Evolutionary conservation across 2,797 vertebrate genomes (phyloP), one percentile per base, ranked within the genome.

Genomic region (Poeciliopsis paucimaculata): DNA sequence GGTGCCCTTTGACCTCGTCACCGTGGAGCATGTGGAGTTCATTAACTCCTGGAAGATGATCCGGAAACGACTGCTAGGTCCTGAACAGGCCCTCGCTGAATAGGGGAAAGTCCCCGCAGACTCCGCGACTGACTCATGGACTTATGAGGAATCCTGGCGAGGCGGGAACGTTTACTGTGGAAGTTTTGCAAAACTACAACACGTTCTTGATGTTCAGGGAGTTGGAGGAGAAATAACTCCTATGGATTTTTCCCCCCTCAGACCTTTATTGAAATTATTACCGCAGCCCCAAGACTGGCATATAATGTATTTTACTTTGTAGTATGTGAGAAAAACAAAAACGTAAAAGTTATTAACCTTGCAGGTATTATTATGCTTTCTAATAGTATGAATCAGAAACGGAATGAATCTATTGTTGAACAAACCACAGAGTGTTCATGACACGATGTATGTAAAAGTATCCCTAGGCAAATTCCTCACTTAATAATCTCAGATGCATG

Each of bases 1-100:
- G 47, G 80, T 74, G 23, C 26, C 85, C 57, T 26, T 83, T 79
- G 73, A 83, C 84, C 62, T 80, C 76, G 75, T 68, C 80, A 79
- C 80, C 49, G 20, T 6, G 71, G 71, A 62, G 10, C 91, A 90
- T 73, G 77, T 88, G 88, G 90, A 82, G 68, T 86, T 83, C 36
- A 87, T 93, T 87, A 88, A 75, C 81, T 75, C 72, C 72, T 76
- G 76, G 71, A 36, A 26, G 60, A 80, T 39, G 60, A 83, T 76
- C 72, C 16, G 49, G 74, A 85, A 84, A 80, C 74, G 82, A 76
- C 64, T 62, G 71, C 55, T 47, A 3, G 82, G 15, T 72, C 12
- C 3, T 72, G n/a, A 78, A 18, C 72, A 68, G 31, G 76, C 36
- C 18, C 16, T 8, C 0, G 20, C 49, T 23, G 49, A 51, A 2